Evolutionary conservation across 2,797 vertebrate genomes (phyloP).

Genomic region (Gambusia yucatana): DNA sequence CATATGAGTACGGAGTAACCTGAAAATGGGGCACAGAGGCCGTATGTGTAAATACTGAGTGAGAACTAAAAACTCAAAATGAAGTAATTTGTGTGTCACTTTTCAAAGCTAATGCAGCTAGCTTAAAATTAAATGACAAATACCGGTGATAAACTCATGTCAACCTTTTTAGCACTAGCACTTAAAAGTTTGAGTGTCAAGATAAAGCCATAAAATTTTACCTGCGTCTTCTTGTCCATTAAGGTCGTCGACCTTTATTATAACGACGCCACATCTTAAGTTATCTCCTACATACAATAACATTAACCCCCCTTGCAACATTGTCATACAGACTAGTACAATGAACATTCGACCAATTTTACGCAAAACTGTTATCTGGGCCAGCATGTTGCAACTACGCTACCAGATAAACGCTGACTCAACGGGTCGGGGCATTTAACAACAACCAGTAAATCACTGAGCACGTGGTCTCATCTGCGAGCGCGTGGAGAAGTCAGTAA

Average conservation of each 20-base stretch:
- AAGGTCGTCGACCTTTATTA: not conserved
- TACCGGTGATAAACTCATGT: not conserved
- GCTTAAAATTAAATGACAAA: not conserved
- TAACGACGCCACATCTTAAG: not conserved
- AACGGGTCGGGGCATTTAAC: not conserved
- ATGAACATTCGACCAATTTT: accelerated
- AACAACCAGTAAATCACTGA: not conserved
- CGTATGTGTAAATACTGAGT: not conserved
- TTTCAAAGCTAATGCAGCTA: not conserved
- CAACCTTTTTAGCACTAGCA: not conserved
- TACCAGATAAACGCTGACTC: not conserved
- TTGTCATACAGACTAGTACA: not conserved
- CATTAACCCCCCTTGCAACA: not conserved
- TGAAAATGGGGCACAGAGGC: not conserved
- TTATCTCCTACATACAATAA: not conserved
- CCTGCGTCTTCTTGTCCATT: not conserved
- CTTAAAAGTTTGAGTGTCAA: not conserved
- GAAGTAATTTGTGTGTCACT: not conserved
- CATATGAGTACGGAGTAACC: not conserved
- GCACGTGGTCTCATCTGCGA: slow-evolving; percentile 30
- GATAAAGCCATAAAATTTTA: not conserved
- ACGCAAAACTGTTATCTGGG: not conserved
- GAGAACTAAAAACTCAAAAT: not conserved
- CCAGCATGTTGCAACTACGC: not conserved
- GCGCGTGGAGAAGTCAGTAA: not conserved